Evolutionary conservation across 2,113 vertebrate species (phyloP).

Genomic region (Emydocephalus ijimae): DNA sequence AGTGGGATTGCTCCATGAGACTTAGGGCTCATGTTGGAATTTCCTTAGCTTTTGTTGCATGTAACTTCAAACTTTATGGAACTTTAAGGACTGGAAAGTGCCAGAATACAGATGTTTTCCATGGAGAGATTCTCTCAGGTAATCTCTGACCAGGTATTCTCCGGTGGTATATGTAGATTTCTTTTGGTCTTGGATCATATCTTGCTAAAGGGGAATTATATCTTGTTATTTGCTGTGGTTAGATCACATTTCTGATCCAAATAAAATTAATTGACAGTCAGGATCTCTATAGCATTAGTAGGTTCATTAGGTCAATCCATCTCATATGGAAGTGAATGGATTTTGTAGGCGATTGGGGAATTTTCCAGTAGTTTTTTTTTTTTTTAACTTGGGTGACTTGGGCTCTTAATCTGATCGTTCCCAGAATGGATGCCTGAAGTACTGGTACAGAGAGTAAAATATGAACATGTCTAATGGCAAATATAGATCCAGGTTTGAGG

Average conservation of each 20-base stretch:
- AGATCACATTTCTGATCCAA: not conserved
- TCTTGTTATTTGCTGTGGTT: not conserved
- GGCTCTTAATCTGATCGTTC: not conserved
- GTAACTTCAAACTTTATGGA: not conserved
- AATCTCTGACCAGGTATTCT: not conserved
- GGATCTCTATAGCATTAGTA: not conserved
- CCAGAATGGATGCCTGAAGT: not conserved
- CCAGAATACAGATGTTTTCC: not conserved
- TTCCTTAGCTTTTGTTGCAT: not conserved
- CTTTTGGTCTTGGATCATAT: not conserved
- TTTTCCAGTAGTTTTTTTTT: not conserved
- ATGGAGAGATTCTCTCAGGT: not conserved
- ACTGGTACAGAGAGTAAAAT: not conserved
- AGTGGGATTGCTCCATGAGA: not conserved
- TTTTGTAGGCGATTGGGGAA: not conserved
- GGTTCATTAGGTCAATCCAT: not conserved
- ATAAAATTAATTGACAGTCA: not conserved
- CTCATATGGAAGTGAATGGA: not conserved
- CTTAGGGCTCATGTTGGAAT: not conserved
- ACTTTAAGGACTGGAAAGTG: not conserved
- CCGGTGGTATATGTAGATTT: not conserved
- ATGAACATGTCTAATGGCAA: not conserved
- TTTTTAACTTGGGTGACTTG: not conserved
- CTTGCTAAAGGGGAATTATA: not conserved
- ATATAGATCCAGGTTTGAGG: not conserved